Conservation (phyloP, 2,888 invertebrate species). For the Odontocerum albicorne region DNA sequence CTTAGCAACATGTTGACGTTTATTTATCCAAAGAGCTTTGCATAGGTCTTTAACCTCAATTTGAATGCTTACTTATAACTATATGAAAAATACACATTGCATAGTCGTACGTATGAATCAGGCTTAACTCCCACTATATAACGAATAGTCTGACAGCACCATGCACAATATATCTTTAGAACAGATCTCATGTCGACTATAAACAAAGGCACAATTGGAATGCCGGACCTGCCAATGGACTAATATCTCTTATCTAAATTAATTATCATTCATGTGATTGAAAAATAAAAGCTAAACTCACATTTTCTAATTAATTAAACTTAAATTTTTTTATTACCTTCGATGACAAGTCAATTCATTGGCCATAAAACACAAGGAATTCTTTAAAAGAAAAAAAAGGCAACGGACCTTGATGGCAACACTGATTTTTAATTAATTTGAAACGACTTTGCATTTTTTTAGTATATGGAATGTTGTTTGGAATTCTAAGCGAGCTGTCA, state of each 20-base stretch:
- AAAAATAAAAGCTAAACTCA: neutral
- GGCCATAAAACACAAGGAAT: slow-evolving; percentile 25
- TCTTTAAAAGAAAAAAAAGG: slow-evolving; percentile 23
- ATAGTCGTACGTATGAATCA: too few species aligned
- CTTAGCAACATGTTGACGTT: too few species aligned
- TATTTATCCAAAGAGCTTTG: too few species aligned
- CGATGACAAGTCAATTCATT: slow-evolving; percentile 29
- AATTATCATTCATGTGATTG: neutral
- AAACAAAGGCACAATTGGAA: too few species aligned
- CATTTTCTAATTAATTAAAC: neutral
- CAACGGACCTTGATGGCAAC: slow-evolving; percentile 16
- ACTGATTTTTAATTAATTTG: slow-evolving; percentile 27
- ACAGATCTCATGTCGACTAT: too few species aligned
- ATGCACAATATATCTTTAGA: too few species aligned
- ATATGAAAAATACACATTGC: too few species aligned
- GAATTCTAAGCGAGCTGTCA: slow-evolving; percentile 27
- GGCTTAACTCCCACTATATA: too few species aligned
- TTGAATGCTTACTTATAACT: too few species aligned
- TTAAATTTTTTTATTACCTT: slow-evolving; percentile 10
- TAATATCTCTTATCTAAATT: neutral
- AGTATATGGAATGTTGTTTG: slow-evolving; percentile 27
- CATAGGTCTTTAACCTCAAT: too few species aligned
- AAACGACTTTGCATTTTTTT: slow-evolving; percentile 29
- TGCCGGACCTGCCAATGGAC: too few species aligned
- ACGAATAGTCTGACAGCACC: too few species aligned